Conservation (phyloP, 2,888 invertebrate genomes). For the Epistrophe eligans region DNA sequence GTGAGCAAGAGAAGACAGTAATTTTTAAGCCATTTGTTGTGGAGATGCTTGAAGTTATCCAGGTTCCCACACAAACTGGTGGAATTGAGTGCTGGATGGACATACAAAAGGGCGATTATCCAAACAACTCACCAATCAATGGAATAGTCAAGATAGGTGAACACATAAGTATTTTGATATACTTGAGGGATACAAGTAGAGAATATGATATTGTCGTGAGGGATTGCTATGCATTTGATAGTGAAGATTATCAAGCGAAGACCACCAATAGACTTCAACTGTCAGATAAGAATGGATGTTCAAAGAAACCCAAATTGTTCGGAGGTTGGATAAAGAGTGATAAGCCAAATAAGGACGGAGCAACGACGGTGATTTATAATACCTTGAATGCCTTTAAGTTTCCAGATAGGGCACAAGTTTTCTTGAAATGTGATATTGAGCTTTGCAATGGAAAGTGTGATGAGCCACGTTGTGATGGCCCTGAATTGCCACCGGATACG, state of each 20-base stretch:
- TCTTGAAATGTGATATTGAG: slow-evolving; percentile 90
- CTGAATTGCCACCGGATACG: slow-evolving; percentile 47
- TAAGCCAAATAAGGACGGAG: slow-evolving; percentile 86
- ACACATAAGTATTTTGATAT: slow-evolving; percentile 88
- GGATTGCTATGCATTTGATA: slow-evolving; percentile 90
- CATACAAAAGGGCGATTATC: slow-evolving; percentile 88
- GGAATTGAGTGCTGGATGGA: slow-evolving; percentile 92
- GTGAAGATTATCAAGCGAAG: slow-evolving; percentile 86
- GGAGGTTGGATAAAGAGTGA: slow-evolving; percentile 87
- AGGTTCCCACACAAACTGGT: slow-evolving; percentile 87
- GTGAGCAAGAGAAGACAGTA: slow-evolving; percentile 82
- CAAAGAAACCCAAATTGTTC: slow-evolving; percentile 87
- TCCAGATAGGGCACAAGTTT: slow-evolving; percentile 89
- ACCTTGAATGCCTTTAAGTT: slow-evolving; percentile 90
- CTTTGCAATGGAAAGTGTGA: slow-evolving; percentile 80
- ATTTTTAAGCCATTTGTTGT: slow-evolving; percentile 87
- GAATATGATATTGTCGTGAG: slow-evolving; percentile 88
- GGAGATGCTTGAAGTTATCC: slow-evolving; percentile 88
- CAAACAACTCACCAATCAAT: slow-evolving; percentile 87
- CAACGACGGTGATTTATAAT: slow-evolving; percentile 87
- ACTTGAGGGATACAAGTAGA: slow-evolving; percentile 87
- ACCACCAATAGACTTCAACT: slow-evolving; percentile 87
- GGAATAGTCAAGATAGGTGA: slow-evolving; percentile 89
- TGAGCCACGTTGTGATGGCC: slow-evolving; percentile 77
- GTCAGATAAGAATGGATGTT: slow-evolving; percentile 88